Evolutionary conservation across 2,113 vertebrate genomes (phyloP).

Genomic region (Nothobranchius kuhntae): DNA sequence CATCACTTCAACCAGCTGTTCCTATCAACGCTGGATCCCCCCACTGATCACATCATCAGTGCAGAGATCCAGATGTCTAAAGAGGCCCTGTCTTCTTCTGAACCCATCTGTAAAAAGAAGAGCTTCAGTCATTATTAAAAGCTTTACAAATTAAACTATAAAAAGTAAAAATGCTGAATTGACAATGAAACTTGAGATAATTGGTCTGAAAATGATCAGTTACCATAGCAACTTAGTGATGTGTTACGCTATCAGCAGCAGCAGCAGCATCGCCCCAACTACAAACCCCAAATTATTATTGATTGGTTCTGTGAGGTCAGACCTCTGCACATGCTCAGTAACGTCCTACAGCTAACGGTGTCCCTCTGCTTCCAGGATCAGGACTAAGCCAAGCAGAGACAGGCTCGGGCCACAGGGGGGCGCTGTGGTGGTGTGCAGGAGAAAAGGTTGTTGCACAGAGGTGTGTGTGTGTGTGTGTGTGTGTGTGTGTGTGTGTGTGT

Average conservation of each 20-base stretch:
- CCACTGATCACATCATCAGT: no score
- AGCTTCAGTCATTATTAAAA: not conserved
- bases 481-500: constrained; percentile 11
- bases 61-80: no score
- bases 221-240: constrained; percentile 1
- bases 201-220: not conserved
- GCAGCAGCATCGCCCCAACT: no score
- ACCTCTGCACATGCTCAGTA: not conserved
- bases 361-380: constrained; percentile 4
- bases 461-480: constrained; percentile 22
- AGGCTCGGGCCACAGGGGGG: constrained; percentile 12
- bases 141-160: no score
- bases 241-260: no score
- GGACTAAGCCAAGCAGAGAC: constrained; percentile 8
- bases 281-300: not conserved
- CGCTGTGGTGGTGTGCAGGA: constrained; percentile 14
- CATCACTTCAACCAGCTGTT: not conserved
- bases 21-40: no score
- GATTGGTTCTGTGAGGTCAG: not conserved
- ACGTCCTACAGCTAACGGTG: not conserved
- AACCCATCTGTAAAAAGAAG: no score
- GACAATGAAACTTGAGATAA: not conserved
- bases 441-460: constrained; percentile 21
- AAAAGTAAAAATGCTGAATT: not conserved
- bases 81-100: no score